Percentiles rank a stretch among this genome's conserved stretches.
Evolutionary conservation across 2,797 vertebrate species (phyloP).

Genomic region (Acanthornis magna): DNA sequence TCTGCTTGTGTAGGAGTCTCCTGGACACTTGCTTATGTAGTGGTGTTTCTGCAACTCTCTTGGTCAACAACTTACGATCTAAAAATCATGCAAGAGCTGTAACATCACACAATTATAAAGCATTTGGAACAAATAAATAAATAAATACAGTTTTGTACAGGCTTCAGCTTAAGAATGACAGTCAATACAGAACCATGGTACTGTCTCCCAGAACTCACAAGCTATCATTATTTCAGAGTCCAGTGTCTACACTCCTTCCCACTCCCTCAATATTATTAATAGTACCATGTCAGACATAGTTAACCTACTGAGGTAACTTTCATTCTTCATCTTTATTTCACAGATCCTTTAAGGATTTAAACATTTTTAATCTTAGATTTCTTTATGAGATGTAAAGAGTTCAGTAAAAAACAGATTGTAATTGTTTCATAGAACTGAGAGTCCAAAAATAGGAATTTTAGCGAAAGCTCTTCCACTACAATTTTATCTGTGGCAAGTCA

Average conservation of each 20-base stretch:
- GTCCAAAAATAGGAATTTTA: neutral
- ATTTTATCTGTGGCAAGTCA: neutral
- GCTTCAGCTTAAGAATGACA: neutral
- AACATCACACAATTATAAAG: neutral
- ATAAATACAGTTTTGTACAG: neutral
- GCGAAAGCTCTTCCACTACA: neutral
- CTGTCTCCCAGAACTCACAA: neutral
- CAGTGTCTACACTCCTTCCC: neutral
- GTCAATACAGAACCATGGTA: neutral
- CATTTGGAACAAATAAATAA: neutral
- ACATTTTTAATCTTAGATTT: neutral
- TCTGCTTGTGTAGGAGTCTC: slow-evolving; percentile 86
- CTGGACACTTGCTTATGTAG: slow-evolving; percentile 89
- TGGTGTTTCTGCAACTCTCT: slow-evolving; percentile 90
- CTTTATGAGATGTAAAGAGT: neutral
- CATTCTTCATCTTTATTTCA: neutral
- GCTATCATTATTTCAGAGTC: neutral
- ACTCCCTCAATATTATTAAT: neutral
- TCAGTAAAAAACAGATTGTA: neutral
- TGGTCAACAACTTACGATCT: slow-evolving; percentile 88
- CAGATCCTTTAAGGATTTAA: neutral
- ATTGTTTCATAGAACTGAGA: neutral
- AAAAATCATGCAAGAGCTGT: neutral
- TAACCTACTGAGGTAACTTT: neutral
- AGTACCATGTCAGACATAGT: neutral